Evolutionary conservation across 2,797 vertebrate species (phyloP).

Genomic region (Oreortyx pictus): DNA sequence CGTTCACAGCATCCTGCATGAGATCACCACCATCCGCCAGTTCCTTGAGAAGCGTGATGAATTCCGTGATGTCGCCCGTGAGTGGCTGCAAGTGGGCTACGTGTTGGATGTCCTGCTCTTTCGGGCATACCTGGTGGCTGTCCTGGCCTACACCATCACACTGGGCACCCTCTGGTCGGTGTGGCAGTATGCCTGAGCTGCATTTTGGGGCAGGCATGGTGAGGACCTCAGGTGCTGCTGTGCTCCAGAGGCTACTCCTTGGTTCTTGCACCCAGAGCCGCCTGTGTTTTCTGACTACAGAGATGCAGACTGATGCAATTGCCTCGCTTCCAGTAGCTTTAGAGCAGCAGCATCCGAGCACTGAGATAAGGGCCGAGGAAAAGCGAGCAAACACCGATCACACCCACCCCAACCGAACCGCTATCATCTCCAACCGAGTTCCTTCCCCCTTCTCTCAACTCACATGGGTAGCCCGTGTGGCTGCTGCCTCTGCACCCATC

Average conservation of each 20-base stretch:
- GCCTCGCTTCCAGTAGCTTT: background rate
- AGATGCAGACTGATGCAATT: background rate
- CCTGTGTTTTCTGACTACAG: background rate
- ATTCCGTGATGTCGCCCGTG: conserved; percentile 86
- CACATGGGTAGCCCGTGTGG: background rate
- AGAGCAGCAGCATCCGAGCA: background rate
- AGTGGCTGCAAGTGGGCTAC: conserved; percentile 95
- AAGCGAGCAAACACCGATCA: background rate
- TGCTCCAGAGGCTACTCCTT: background rate
- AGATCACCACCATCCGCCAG: conserved; percentile 87
- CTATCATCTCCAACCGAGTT: background rate
- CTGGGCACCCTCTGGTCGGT: conserved; percentile 92
- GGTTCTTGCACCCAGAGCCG: background rate
- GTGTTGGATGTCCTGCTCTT: conserved; percentile 93
- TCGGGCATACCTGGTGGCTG: conserved; percentile 87
- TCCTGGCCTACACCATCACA: conserved; percentile 91
- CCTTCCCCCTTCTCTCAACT: background rate
- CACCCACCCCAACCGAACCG: background rate
- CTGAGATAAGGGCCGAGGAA: background rate
- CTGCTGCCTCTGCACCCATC: background rate
- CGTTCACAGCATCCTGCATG: conserved; percentile 85
- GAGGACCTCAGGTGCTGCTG: no score
- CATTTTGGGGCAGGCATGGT: rapidly evolving
- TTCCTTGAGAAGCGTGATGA: conserved; percentile 90
- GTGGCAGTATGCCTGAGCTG: conserved; percentile 86